Conservation (phyloP, 2,797 vertebrate species). For the Mus minutoides region DNA sequence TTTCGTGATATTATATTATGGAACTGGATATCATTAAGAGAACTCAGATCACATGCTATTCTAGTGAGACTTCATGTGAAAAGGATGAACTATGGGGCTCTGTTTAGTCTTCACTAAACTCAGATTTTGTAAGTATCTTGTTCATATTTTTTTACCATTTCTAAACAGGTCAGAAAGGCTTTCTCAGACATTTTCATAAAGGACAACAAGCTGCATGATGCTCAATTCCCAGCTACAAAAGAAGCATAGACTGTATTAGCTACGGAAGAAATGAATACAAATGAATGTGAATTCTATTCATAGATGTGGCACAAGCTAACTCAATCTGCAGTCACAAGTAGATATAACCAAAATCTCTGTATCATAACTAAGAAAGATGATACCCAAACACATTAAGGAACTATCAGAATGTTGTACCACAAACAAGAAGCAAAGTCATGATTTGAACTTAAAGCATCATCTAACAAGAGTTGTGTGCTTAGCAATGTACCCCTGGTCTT, state of each 20-base stretch:
- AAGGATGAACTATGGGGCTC: not conserved
- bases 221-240: no score
- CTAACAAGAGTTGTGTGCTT: not conserved
- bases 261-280: not conserved
- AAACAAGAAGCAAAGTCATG: not conserved
- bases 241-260: not conserved
- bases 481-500: not conserved
- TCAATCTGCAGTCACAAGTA: not conserved
- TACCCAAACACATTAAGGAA: not conserved
- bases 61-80: not conserved
- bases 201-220: not conserved
- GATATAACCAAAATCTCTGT: fast-evolving
- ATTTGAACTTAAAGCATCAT: not conserved
- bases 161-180: not conserved
- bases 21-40: not conserved
- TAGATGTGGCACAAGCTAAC: not conserved
- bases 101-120: not conserved
- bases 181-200: not conserved
- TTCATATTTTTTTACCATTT: not conserved
- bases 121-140: not conserved
- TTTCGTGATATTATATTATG: not conserved
- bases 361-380: not conserved
- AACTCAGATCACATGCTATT: not conserved
- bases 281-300: not conserved
- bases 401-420: not conserved